A percentile compares a stretch with the other conserved stretches of the same genome.
phyloP scores from a whole-genome alignment of 2,888 invertebrate species.

The Rhorus exstirpatorius region DNA sequence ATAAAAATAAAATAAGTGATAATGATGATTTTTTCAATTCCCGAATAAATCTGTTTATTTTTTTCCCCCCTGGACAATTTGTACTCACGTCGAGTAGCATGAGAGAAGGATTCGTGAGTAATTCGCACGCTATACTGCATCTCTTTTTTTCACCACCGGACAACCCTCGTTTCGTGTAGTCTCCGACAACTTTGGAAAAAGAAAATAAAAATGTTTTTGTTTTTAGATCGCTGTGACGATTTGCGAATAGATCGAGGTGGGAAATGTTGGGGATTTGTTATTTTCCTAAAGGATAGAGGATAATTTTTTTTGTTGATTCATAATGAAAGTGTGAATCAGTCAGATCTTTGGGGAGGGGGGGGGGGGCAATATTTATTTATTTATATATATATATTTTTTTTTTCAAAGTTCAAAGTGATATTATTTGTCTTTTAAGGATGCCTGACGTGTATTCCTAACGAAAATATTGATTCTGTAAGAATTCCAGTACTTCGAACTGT shows the following conservation, averaged over 20 bases:
- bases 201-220: slow-evolving; percentile 31
- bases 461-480: too few species aligned
- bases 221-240: neutral
- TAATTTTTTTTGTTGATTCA: too few species aligned
- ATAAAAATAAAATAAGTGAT: neutral
- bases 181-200: slow-evolving; percentile 89
- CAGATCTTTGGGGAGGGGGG: too few species aligned
- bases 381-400: too few species aligned
- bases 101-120: slow-evolving; percentile 92
- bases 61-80: neutral
- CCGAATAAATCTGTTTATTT: neutral
- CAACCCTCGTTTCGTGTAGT: slow-evolving; percentile 91
- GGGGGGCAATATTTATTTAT: too few species aligned
- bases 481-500: too few species aligned
- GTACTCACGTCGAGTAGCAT: slow-evolving; percentile 93
- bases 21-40: neutral
- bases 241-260: neutral
- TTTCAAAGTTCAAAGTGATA: too few species aligned
- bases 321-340: too few species aligned
- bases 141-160: slow-evolving; percentile 95
- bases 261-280: neutral
- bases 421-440: too few species aligned
- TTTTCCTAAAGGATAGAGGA: too few species aligned
- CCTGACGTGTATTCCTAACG: too few species aligned
- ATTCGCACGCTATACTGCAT: slow-evolving; percentile 93